Conservation (phyloP, 2,888 invertebrate species). For the Cheilosia pagana region DNA sequence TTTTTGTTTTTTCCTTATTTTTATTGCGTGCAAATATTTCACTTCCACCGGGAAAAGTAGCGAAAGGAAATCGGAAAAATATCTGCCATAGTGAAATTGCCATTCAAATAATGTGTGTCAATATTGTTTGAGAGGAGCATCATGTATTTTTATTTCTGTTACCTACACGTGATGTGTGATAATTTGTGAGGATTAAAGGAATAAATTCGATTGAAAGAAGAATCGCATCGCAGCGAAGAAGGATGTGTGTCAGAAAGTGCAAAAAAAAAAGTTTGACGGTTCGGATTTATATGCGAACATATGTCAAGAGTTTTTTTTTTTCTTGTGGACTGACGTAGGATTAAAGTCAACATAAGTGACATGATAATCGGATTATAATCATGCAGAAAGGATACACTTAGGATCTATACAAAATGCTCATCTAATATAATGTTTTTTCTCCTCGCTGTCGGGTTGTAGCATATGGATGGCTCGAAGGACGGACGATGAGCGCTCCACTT, state of each 20-base stretch:
- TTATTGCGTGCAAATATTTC: constrained; percentile 46
- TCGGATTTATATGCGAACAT: constrained; percentile 42
- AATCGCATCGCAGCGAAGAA: constrained; percentile 10
- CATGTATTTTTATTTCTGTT: constrained; percentile 1
- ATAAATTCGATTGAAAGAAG: constrained; percentile 24
- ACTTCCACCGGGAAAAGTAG: constrained; percentile 14
- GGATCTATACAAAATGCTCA: constrained; percentile 50
- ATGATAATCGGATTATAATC: constrained; percentile 73
- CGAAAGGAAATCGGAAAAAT: constrained; percentile 9
- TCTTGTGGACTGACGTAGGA: constrained; percentile 33
- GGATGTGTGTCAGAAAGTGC: constrained; percentile 41
- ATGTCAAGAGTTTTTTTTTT: constrained; percentile 47
- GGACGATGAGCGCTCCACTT: constrained; percentile 21
- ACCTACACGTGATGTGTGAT: constrained; percentile 63
- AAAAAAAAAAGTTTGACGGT: constrained; percentile 21
- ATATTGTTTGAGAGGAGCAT: constrained; percentile 57
- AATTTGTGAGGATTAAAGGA: constrained; percentile 69
- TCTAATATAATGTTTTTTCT: constrained; percentile 3
- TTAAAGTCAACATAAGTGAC: constrained; percentile 68
- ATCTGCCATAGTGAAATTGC: constrained; percentile 34
- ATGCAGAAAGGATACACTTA: constrained; percentile 61
- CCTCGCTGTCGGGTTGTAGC: background rate
- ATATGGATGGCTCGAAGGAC: constrained; percentile 20
- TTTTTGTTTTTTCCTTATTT: constrained; percentile 20
- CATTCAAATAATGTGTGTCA: constrained; percentile 61